Base-by-base conservation (phyloP, 2,113 vertebrate species). In the Trachemys scripta region DNA sequence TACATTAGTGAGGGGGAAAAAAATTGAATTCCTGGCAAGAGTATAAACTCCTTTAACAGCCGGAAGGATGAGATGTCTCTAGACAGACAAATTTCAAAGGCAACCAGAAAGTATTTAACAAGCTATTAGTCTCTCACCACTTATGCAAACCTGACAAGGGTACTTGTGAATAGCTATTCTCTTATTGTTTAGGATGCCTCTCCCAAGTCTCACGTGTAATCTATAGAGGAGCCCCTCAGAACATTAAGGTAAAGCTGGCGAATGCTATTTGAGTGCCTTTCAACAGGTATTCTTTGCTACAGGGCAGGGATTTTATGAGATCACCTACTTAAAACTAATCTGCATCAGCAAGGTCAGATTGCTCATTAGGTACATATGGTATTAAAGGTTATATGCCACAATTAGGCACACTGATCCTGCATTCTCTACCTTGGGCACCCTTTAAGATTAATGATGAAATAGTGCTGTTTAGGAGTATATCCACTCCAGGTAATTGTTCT, bases 181-280 rank as follows among this genome's bases (percentile, higher is more conserved):
- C 89, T 82, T 53, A 69, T 59, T 82, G 31, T 9, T 69, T 14
- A 2, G 51, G 91, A 86, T 0, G 22, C 79, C 80, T 47, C n/a
- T 72, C 65, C 65, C 57, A 54, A 94, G 42, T 89, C 12, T 65
- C 81, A 42, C 25, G 50, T 10, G 3, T 12, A 25, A 94, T 90
- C 94, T 53, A 75, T 79, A 94, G 90, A 83, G 65, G 31, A 53
- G 89, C 82, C 84, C 82, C 83, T 50, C 80, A 50, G 5, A 3
- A 59, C 50, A 8, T 2, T 35, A 38, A 80, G 65, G 84, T 90
- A 93, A 54, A 85, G n/a, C 88, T 51, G 8, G 0, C 84, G 78
- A 9, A 88, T 95, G 91, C 93, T 96, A 82, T 92, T 87, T 96
- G 86, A 94, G 90, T 90, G 92, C 47, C 84, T 93, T 95, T 95